phyloP scores from a whole-genome alignment of 2,888 invertebrate species.

The Oxyscelio sp. region DNA sequence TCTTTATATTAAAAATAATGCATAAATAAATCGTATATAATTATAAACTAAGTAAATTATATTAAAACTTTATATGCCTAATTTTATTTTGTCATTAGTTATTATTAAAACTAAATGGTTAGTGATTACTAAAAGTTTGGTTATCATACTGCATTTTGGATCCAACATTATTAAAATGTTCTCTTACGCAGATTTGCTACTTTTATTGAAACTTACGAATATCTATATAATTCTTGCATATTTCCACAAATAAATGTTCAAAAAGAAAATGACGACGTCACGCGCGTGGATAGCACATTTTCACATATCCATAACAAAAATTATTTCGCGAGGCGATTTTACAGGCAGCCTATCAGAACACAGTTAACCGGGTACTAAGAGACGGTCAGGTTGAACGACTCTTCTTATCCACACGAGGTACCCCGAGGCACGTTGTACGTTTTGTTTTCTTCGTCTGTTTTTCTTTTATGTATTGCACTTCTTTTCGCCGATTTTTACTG shows the following conservation, averaged over 20 bases:
- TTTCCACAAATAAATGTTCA: constrained; percentile 18
- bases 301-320: constrained; percentile 29
- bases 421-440: constrained; percentile 73
- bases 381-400: constrained; percentile 79
- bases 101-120: too few species aligned
- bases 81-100: too few species aligned
- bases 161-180: too few species aligned
- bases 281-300: constrained; percentile 39
- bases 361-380: constrained; percentile 83
- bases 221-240: constrained; percentile 30
- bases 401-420: constrained; percentile 82
- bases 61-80: too few species aligned
- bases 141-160: too few species aligned
- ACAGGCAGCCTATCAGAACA: constrained; percentile 78
- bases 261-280: constrained; percentile 12
- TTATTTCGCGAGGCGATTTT: constrained; percentile 55
- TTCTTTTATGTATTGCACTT: constrained; percentile 67
- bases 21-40: too few species aligned
- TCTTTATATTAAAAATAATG: too few species aligned
- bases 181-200: too few species aligned
- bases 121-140: too few species aligned
- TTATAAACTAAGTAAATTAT: too few species aligned
- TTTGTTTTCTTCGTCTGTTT: constrained; percentile 74
- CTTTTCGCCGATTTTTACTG: too few species aligned
- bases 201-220: constrained; percentile 44